phyloP scores from a whole-genome alignment of 2,888 invertebrate species.

The Apoda limacodes region DNA sequence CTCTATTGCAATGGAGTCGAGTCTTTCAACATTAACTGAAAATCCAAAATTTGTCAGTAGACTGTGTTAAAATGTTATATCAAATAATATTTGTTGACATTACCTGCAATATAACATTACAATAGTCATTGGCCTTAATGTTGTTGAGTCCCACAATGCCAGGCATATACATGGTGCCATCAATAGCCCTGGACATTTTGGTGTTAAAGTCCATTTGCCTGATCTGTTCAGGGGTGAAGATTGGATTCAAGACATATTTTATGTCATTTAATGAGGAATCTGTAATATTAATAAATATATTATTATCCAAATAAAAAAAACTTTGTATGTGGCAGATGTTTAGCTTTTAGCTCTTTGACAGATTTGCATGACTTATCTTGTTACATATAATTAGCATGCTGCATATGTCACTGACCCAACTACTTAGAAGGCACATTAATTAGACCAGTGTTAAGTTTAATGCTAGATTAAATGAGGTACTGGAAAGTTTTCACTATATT shows the following conservation, averaged over 20 bases:
- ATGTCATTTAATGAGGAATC: slow-evolving; percentile 98
- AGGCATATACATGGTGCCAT: slow-evolving; percentile 96
- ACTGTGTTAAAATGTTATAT: too few species aligned
- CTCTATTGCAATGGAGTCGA: too few species aligned
- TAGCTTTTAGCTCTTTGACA: neutral
- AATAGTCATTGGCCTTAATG: slow-evolving; percentile 99
- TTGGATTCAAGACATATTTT: slow-evolving; percentile 98
- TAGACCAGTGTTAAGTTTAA: too few species aligned
- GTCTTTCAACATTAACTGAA: too few species aligned
- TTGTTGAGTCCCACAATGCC: slow-evolving; percentile 99
- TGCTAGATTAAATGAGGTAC: too few species aligned
- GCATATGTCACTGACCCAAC: too few species aligned
- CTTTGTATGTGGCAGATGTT: neutral
- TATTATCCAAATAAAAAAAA: neutral
- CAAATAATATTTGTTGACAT: too few species aligned
- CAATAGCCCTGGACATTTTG: slow-evolving; percentile 93
- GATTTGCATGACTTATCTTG: neutral
- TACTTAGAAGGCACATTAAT: too few species aligned
- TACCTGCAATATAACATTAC: slow-evolving; percentile 97
- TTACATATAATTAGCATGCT: neutral
- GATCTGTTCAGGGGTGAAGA: slow-evolving; percentile 89
- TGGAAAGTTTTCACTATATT: too few species aligned
- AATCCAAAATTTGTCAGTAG: too few species aligned
- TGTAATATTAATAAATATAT: slow-evolving; percentile 50
- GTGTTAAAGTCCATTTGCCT: slow-evolving; percentile 81